These are phyloP conservation scores for Knipowitschia caucasica DNA, from an alignment of 2,797 vertebrate species.

Conservation along the genomic window DNA sequence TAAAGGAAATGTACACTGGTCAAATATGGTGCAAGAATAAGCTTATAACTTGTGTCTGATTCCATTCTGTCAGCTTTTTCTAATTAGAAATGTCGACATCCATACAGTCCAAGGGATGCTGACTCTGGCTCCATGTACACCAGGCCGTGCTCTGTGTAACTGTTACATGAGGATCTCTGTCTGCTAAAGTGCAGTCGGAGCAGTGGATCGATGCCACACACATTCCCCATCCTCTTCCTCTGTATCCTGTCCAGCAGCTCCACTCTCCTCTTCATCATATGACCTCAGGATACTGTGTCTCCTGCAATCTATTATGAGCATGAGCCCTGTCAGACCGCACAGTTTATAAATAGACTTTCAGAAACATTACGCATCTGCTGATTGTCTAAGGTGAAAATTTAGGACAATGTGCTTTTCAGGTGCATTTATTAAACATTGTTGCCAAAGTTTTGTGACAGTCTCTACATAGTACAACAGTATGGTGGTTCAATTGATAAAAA, in stretches of 20 bases:
- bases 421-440: neutral
- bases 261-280: slow-evolving; percentile 57
- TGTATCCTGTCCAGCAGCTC: slow-evolving; percentile 32
- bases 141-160: slow-evolving; percentile 11
- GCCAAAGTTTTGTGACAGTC: neutral
- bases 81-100: no score
- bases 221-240: slow-evolving; percentile 50
- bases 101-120: no score
- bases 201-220: slow-evolving; percentile 70
- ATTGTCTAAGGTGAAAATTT: slow-evolving; percentile 12
- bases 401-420: neutral
- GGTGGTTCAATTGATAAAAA: no score
- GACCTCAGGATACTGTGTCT: slow-evolving; percentile 51
- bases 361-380: slow-evolving; percentile 8
- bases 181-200: slow-evolving; percentile 62
- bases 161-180: slow-evolving; percentile 42
- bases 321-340: slow-evolving; percentile 23
- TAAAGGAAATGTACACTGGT: no score
- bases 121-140: no score
- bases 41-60: no score
- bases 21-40: no score
- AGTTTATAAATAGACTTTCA: slow-evolving; percentile 53
- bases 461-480: no score
- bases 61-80: no score
- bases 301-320: slow-evolving; percentile 33